phyloP scores from a whole-genome alignment of 2,888 invertebrate species.

The Deilephila porcellus region DNA sequence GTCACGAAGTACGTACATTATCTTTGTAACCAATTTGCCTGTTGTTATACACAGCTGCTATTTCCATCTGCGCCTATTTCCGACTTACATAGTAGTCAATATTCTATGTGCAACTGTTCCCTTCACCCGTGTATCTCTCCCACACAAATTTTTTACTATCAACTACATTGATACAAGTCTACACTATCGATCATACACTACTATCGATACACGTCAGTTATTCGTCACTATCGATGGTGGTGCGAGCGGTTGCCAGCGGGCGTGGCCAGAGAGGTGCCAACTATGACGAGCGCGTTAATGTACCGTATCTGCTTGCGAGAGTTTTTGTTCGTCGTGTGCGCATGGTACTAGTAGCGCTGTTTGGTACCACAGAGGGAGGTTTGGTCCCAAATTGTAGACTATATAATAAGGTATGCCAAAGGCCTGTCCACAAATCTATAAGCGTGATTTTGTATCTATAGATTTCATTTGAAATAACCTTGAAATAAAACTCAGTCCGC shows the following conservation, averaged over 20 bases:
- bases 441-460: too few species aligned
- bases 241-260: constrained; percentile 69
- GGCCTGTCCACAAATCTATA: too few species aligned
- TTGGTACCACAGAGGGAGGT: constrained; percentile 64
- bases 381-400: neutral
- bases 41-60: too few species aligned
- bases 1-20: neutral
- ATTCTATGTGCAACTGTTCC: too few species aligned
- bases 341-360: constrained; percentile 67
- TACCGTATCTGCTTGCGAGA: constrained; percentile 69
- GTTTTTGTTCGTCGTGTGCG: constrained; percentile 71
- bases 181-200: constrained; percentile 15
- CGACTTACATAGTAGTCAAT: too few species aligned
- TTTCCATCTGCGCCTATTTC: too few species aligned
- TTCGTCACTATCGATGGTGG: constrained; percentile 68
- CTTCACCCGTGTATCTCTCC: too few species aligned
- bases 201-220: constrained; percentile 38
- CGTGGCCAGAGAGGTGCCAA: constrained; percentile 77
- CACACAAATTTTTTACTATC: neutral
- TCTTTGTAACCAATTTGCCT: too few species aligned
- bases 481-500: too few species aligned
- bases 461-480: too few species aligned
- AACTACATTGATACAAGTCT: neutral
- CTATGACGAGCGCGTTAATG: constrained; percentile 83
- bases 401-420: too few species aligned